phyloP scores from a whole-genome alignment of 2,113 vertebrate species.

The Psilopogon haemacephalus region DNA sequence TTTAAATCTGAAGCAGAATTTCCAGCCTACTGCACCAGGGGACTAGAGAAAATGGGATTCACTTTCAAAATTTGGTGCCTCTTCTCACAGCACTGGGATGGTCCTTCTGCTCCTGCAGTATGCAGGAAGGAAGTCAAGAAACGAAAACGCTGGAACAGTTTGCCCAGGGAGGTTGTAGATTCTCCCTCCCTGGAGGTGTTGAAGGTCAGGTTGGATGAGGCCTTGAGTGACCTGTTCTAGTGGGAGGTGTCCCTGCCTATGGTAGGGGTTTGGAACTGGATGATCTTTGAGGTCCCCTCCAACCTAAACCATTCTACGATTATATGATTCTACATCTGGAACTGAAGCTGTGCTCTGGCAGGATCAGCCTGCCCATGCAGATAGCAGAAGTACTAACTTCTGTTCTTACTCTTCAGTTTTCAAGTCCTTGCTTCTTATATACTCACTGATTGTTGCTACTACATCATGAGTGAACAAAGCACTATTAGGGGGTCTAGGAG shows the following conservation, averaged over 20 bases:
- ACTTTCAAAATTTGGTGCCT: neutral
- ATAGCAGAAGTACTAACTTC: neutral
- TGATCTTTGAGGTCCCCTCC: too few species aligned
- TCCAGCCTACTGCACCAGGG: neutral
- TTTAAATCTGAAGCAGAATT: neutral
- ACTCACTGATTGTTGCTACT: neutral
- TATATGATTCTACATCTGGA: too few species aligned
- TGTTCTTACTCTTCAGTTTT: neutral
- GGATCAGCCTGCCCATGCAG: neutral
- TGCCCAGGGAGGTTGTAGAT: too few species aligned
- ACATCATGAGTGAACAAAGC: neutral
- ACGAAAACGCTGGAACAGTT: too few species aligned
- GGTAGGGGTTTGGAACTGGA: too few species aligned
- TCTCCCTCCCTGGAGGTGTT: too few species aligned
- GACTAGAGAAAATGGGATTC: neutral
- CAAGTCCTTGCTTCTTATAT: neutral
- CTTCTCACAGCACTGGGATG: neutral
- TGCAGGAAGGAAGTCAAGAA: neutral
- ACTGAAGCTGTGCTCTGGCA: neutral
- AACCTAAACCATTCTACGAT: too few species aligned
- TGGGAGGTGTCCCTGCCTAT: too few species aligned
- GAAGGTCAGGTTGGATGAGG: too few species aligned
- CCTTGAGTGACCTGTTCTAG: too few species aligned
- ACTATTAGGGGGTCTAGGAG: neutral
- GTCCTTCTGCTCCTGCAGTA: neutral